Conservation (phyloP, 2,113 vertebrate species). For the Centropristis striata region DNA sequence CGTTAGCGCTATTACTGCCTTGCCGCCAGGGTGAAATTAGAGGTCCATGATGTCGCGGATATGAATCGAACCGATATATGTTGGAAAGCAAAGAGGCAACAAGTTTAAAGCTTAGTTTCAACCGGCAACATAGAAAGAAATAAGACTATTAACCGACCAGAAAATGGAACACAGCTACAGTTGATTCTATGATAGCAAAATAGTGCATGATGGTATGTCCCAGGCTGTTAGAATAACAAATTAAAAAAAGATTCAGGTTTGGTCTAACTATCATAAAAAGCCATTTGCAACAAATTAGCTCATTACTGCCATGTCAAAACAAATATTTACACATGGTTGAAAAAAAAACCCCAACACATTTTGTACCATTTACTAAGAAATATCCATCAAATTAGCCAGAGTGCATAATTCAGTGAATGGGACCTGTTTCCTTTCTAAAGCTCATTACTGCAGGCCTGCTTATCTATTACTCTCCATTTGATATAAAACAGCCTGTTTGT, state of each 20-base stretch:
- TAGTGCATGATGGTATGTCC: conserved; percentile 57
- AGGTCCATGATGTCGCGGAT: conserved; percentile 41
- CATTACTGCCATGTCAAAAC: conserved; percentile 63
- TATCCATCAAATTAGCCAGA: conserved; percentile 56
- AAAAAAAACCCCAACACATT: conserved; percentile 37
- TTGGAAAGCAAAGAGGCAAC: conserved; percentile 42
- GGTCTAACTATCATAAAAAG: conserved; percentile 70
- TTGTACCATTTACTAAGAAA: conserved; percentile 51
- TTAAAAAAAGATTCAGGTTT: conserved; percentile 58
- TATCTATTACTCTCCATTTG: conserved; percentile 24
- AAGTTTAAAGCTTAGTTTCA: conserved; percentile 78
- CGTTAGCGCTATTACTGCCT: conserved; percentile 9
- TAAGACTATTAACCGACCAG: conserved; percentile 21
- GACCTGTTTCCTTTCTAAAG: conserved; percentile 49
- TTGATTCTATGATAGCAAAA: conserved; percentile 39
- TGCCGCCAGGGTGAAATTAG: conserved; percentile 58
- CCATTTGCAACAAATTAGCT: conserved; percentile 65
- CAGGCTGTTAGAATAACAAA: conserved; percentile 53
- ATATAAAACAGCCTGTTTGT: conserved; percentile 44
- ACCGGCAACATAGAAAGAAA: conserved; percentile 43
- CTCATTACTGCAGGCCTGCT: conserved; percentile 42
- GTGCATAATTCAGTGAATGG: conserved; percentile 63
- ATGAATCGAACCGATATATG: conserved; percentile 19
- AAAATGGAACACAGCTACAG: conserved; percentile 51
- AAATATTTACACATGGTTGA: conserved; percentile 71